Evolutionary conservation across 1,140 invertebrate species (phyloP).

Genomic region (Temnothorax longispinosus): DNA sequence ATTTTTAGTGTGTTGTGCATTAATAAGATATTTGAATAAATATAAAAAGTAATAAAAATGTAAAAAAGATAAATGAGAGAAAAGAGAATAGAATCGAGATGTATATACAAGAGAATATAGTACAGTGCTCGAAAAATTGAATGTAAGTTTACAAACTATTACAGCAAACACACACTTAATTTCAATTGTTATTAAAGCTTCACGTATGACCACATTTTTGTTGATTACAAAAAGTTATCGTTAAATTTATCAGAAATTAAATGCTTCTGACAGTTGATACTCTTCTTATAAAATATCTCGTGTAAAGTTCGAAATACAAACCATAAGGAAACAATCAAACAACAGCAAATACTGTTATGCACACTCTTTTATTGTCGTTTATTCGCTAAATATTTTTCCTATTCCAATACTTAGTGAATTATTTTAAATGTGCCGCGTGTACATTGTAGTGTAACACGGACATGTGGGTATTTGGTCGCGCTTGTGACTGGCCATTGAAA

Average conservation of each 20-base stretch:
- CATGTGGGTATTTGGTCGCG: background rate
- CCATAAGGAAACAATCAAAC: background rate
- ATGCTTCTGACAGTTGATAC: background rate
- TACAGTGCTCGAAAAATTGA: background rate
- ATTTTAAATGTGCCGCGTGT: background rate
- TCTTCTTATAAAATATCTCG: background rate
- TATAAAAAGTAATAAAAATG: background rate
- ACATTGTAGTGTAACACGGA: background rate
- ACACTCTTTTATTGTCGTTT: background rate
- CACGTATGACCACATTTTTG: background rate
- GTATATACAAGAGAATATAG: background rate
- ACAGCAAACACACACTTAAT: background rate
- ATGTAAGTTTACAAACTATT: background rate
- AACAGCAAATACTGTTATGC: background rate
- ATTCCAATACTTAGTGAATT: background rate
- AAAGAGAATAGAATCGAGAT: background rate
- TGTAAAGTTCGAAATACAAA: background rate
- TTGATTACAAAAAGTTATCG: background rate
- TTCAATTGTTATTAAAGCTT: background rate
- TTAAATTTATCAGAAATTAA: background rate
- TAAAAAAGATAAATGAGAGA: background rate
- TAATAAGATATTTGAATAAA: constrained; percentile 1
- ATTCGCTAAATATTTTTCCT: background rate
- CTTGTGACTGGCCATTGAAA: constrained; percentile 52
- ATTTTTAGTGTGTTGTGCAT: background rate